Evolutionary conservation across 2,888 invertebrate species (phyloP).

Genomic region (Melanostoma scalare): DNA sequence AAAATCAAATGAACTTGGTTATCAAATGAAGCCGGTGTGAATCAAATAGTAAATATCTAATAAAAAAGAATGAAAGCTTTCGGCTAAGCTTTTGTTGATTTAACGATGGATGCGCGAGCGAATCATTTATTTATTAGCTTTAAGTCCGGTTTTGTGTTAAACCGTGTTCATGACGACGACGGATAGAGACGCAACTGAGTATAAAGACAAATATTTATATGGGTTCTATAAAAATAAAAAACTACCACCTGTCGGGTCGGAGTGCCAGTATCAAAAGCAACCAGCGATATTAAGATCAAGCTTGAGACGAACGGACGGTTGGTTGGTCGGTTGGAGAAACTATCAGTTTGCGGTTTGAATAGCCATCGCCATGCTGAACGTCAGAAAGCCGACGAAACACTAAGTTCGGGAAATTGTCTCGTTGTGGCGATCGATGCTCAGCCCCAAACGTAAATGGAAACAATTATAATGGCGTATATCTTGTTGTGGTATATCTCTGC

Average conservation of each 20-base stretch:
- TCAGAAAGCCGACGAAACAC: conserved; percentile 68
- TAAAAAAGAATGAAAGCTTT: conserved; percentile 40
- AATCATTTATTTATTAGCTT: conserved; percentile 30
- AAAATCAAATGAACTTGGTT: conserved; percentile 34
- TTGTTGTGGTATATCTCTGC: conserved; percentile 36
- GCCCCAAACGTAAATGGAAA: conserved; percentile 46
- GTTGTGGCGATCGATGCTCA: conserved; percentile 57
- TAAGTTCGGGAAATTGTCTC: conserved; percentile 61
- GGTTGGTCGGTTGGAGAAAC: neutral
- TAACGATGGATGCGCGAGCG: conserved; percentile 4
- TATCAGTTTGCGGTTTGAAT: conserved; percentile 46
- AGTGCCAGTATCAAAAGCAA: neutral
- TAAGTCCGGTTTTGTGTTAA: conserved; percentile 49
- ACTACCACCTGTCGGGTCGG: conserved; percentile 49
- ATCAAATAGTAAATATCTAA: conserved; percentile 24
- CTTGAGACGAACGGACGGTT: no score
- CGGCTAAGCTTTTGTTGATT: conserved; percentile 43
- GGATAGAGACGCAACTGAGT: conserved; percentile 24
- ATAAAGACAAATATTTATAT: conserved; percentile 16
- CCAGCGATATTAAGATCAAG: no score
- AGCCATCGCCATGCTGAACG: conserved; percentile 61
- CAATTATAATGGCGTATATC: conserved; percentile 49
- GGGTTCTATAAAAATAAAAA: conserved; percentile 10
- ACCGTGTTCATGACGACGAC: conserved; percentile 24
- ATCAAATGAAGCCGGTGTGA: conserved; percentile 51